Evolutionary conservation across 2,113 vertebrate species (phyloP).

Genomic region (human (Homo sapiens)): DNA sequence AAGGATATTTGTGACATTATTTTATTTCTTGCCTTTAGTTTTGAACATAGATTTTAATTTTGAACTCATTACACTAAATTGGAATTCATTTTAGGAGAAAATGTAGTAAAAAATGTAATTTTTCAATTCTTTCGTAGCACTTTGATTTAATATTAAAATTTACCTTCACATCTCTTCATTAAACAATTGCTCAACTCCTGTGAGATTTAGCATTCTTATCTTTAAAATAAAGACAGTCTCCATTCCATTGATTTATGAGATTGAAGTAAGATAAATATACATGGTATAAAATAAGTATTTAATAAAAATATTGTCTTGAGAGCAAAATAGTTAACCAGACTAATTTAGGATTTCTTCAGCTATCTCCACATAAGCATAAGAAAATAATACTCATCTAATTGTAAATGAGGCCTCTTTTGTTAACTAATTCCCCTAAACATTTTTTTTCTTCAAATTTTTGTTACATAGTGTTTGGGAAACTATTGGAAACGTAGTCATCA

Average conservation of each 20-base stretch:
- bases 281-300: neutral
- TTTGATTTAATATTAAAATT: slow-evolving; percentile 11
- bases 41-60: neutral
- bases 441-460: slow-evolving; percentile 3
- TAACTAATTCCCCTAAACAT: neutral
- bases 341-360: neutral
- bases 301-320: neutral
- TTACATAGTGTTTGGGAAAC: neutral
- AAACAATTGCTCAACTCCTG: neutral
- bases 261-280: neutral
- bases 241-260: neutral
- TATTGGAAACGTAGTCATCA: neutral
- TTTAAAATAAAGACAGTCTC: neutral
- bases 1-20: neutral
- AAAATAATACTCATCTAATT: neutral
- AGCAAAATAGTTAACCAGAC: neutral
- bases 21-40: neutral
- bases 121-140: neutral
- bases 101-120: neutral
- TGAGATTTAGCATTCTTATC: neutral
- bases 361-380: neutral
- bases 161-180: neutral
- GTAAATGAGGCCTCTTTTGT: neutral
- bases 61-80: neutral
- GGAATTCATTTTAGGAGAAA: neutral